Evolutionary conservation across 64 coral and sea anemone genomes (phyloP).

Genomic region (Stylophora pistillata): DNA sequence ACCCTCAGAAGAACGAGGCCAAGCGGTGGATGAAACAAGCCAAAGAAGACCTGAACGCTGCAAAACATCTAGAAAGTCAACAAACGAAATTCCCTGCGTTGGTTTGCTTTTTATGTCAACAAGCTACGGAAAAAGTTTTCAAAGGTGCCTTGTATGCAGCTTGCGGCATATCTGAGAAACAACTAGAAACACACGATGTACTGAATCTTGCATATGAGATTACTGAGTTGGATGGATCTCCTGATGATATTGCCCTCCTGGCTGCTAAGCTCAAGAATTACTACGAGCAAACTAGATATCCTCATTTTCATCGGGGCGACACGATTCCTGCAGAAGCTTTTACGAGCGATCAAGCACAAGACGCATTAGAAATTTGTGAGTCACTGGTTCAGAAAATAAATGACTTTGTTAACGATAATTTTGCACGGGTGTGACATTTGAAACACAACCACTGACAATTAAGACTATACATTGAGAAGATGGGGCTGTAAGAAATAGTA

Average conservation of each 20-base stretch:
- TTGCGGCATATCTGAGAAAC: slow-evolving; percentile 81
- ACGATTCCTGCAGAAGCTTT: slow-evolving; percentile 76
- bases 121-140: slow-evolving; percentile 87
- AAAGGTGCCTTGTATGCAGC: slow-evolving; percentile 87
- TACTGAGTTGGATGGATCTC: slow-evolving; percentile 82
- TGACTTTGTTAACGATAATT: slow-evolving; percentile 62
- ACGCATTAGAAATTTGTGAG: slow-evolving; percentile 70
- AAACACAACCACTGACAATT: background rate
- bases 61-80: slow-evolving; percentile 50
- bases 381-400: slow-evolving; percentile 69
- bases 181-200: slow-evolving; percentile 91
- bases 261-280: slow-evolving; percentile 91
- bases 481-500: too few relatives aligned
- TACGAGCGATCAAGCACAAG: slow-evolving; percentile 69
- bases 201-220: slow-evolving; percentile 94
- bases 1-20: slow-evolving; percentile 81
- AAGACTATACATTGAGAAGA: background rate
- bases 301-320: slow-evolving; percentile 85
- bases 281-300: slow-evolving; percentile 87
- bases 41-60: slow-evolving; percentile 74
- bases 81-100: slow-evolving; percentile 64
- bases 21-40: slow-evolving; percentile 97
- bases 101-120: slow-evolving; percentile 94
- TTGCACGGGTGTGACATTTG: slow-evolving; percentile 37
- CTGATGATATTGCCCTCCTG: slow-evolving; percentile 71